phyloP scores from a whole-genome alignment of 2,113 vertebrate genomes.

The Ophthalmolycus amberensis region DNA sequence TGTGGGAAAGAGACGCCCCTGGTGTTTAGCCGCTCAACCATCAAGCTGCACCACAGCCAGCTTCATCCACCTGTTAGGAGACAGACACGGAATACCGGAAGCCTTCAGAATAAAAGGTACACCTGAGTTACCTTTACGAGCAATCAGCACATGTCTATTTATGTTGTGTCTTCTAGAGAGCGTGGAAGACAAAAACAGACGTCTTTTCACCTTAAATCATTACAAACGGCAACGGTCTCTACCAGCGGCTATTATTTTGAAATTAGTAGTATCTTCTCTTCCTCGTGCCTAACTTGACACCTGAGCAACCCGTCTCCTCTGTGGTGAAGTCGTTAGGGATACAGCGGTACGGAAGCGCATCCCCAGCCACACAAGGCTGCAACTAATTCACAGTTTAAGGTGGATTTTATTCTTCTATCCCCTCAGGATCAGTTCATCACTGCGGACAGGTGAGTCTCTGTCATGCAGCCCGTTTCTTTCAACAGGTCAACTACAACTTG shows the following conservation, averaged over 20 bases:
- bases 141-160: neutral
- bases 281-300: neutral
- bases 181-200: neutral
- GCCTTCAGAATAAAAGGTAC: constrained; percentile 44
- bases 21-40: constrained; percentile 3
- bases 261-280: neutral
- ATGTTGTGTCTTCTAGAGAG: neutral
- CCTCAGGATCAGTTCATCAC: neutral
- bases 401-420: neutral
- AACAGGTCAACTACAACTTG: neutral
- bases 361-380: neutral
- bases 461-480: neutral
- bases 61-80: neutral
- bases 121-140: rapidly evolving
- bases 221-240: neutral
- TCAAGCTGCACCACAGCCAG: neutral
- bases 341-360: constrained; percentile 30
- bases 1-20: constrained; percentile 33
- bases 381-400: neutral
- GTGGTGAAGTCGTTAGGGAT: constrained; percentile 23
- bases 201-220: neutral
- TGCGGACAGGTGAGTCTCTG: constrained; percentile 40
- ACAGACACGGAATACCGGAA: neutral
- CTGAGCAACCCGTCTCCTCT: neutral
- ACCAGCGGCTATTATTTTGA: constrained; percentile 37